These are phyloP conservation scores for Bombus sylvicola DNA, from an alignment of 1,140 invertebrate species.

Conservation along the genomic window DNA sequence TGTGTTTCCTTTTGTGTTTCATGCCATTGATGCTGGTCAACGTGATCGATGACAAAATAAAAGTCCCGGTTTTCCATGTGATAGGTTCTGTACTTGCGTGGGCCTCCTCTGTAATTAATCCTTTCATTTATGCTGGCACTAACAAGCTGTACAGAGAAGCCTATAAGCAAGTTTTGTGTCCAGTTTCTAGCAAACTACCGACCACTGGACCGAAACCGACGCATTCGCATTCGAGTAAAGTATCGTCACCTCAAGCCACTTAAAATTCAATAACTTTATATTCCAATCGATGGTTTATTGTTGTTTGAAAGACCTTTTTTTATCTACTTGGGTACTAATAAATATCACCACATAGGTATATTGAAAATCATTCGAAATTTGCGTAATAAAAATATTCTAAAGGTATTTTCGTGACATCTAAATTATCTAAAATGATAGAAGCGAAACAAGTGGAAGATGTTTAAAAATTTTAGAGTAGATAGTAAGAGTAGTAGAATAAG, in stretches of 20 bases:
- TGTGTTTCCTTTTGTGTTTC: constrained; percentile 92
- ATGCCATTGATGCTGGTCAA: constrained; percentile 93
- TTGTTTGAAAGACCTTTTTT: not conserved
- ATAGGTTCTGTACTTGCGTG: constrained; percentile 92
- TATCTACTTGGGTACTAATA: not conserved
- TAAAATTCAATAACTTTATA: constrained; percentile 8
- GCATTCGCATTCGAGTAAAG: constrained; percentile 78
- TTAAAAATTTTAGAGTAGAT: not conserved
- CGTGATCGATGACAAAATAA: constrained; percentile 89
- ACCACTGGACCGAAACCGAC: constrained; percentile 63
- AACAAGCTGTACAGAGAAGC: constrained; percentile 92
- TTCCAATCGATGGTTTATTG: not conserved
- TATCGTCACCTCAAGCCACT: constrained; percentile 71
- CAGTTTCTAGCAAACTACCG: constrained; percentile 63
- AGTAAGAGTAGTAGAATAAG: not conserved
- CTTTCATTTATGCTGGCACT: constrained; percentile 93
- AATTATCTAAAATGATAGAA: not conserved
- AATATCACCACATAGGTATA: not conserved
- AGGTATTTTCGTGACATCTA: not conserved
- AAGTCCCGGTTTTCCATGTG: constrained; percentile 89
- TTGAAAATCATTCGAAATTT: not conserved
- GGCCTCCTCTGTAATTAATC: constrained; percentile 93
- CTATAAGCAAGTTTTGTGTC: constrained; percentile 87
- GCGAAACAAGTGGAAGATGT: not conserved
- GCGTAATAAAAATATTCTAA: not conserved